These are phyloP conservation scores for Acanthurus tractus DNA, from an alignment of 2,797 vertebrate species.

Conservation along the genomic window DNA sequence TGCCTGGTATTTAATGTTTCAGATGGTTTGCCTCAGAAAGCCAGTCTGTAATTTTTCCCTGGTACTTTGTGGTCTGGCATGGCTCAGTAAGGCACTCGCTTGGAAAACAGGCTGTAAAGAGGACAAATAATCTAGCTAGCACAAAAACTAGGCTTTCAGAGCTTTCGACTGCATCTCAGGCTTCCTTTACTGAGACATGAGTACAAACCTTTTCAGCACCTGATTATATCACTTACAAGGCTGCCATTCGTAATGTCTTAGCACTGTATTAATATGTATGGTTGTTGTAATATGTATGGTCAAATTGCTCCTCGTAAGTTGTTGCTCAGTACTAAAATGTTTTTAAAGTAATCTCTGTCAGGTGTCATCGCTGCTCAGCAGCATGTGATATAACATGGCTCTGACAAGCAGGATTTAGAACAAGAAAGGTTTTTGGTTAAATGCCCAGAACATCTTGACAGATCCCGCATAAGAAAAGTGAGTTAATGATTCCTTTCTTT, in stretches of 20 bases:
- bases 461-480: neutral
- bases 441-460: neutral
- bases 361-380: neutral
- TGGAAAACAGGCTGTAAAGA: neutral
- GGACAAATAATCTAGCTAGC: neutral
- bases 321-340: neutral
- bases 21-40: slow-evolving; percentile 8
- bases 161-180: neutral
- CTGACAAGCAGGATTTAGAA: neutral
- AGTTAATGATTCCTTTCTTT: slow-evolving; percentile 2
- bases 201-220: no score
- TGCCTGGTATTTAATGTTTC: slow-evolving; percentile 11
- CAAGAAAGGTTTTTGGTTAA: neutral
- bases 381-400: no score
- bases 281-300: neutral
- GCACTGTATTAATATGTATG: neutral
- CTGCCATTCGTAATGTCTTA: neutral
- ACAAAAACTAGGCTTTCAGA: neutral
- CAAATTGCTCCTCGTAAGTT: neutral
- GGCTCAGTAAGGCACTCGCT: neutral
- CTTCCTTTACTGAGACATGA: neutral
- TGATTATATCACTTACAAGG: neutral
- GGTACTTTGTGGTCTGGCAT: slow-evolving; percentile 10
- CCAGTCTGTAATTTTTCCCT: slow-evolving; percentile 20
- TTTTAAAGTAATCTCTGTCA: neutral